Percentiles rank a stretch among this genome's conserved stretches.
Evolutionary conservation across 1,140 invertebrate genomes (phyloP).

Genomic region (Caenorhabditis tropicalis): DNA sequence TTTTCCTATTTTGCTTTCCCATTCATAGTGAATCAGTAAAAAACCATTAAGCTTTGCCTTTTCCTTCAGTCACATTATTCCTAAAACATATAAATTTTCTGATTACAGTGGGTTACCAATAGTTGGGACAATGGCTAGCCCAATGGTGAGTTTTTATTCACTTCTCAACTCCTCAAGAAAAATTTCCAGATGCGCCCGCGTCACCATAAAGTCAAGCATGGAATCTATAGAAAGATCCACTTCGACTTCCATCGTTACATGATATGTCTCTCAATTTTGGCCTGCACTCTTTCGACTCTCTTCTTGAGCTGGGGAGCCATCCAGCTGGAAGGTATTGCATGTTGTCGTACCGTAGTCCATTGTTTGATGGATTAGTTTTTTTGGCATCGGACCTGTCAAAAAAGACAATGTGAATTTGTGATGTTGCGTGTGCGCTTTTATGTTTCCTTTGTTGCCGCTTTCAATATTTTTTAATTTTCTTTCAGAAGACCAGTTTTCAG

Average conservation of each 20-base stretch:
- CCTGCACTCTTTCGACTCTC: neutral
- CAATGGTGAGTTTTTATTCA: neutral
- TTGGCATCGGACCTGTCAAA: too few relatives aligned
- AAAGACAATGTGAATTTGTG: too few relatives aligned
- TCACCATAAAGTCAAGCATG: neutral
- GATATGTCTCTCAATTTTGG: neutral
- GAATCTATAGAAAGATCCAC: neutral
- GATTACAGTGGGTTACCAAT: neutral
- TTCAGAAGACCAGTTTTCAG: neutral
- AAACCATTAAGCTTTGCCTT: too few relatives aligned
- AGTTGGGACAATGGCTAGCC: neutral
- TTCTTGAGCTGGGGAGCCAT: conserved; percentile 15
- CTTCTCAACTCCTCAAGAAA: neutral
- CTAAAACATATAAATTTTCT: too few relatives aligned
- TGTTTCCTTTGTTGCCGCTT: too few relatives aligned
- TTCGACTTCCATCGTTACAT: neutral
- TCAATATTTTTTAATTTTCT: neutral
- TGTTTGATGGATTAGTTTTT: too few relatives aligned
- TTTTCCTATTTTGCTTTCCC: too few relatives aligned
- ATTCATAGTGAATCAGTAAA: too few relatives aligned
- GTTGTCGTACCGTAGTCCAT: too few relatives aligned
- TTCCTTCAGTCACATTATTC: too few relatives aligned
- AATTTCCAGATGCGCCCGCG: neutral
- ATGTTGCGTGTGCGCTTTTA: too few relatives aligned
- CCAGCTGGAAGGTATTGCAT: neutral